Evolutionary conservation across 2,888 invertebrate genomes (phyloP).

Genomic region (Lithosia quadra): DNA sequence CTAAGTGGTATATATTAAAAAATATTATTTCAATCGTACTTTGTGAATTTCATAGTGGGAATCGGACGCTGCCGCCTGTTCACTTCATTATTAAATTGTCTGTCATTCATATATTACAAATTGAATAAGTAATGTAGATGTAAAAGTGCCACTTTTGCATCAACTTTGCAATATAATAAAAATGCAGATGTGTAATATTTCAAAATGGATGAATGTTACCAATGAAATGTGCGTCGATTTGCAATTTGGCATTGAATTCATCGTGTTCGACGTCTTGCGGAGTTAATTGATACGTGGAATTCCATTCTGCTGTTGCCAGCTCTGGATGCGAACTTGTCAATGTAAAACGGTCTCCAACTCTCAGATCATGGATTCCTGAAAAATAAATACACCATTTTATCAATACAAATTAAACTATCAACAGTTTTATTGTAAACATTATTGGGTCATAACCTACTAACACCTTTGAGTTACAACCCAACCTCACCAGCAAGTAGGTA

Average conservation of each 20-base stretch:
- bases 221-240: constrained; percentile 80
- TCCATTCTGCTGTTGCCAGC: constrained; percentile 64
- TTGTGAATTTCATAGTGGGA: no score
- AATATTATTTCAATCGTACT: no score
- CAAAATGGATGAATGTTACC: constrained; percentile 63
- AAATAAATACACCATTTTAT: constrained; percentile 17
- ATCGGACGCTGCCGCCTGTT: no score
- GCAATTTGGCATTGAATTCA: constrained; percentile 65
- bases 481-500: no score
- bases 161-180: neutral
- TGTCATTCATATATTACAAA: neutral
- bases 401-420: neutral
- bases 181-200: neutral
- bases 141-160: neutral
- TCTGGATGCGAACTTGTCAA: constrained; percentile 51
- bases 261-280: constrained; percentile 54
- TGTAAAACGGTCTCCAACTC: constrained; percentile 61
- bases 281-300: constrained; percentile 57
- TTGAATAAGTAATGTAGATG: neutral
- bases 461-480: no score
- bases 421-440: neutral
- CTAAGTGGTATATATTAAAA: no score
- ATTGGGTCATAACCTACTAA: no score
- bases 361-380: constrained; percentile 60
- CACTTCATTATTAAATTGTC: neutral